Evolutionary conservation across 2,113 vertebrate genomes (phyloP).

Genomic region (Dicerorhinus sumatrensis): DNA sequence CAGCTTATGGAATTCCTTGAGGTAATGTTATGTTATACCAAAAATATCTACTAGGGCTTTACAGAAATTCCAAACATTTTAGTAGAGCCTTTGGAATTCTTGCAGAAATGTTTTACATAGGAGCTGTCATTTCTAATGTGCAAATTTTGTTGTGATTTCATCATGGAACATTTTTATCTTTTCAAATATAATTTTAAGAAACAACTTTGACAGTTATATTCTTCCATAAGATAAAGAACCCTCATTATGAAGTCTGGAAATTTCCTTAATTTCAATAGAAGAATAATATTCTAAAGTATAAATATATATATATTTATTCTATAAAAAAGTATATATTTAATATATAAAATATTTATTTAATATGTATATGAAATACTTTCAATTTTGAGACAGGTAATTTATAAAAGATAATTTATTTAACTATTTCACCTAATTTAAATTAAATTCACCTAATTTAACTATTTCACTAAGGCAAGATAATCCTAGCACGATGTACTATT

Average conservation of each 20-base stretch:
- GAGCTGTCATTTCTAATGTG: slow-evolving; percentile 56
- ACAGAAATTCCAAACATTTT: slow-evolving; percentile 72
- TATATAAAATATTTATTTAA: neutral
- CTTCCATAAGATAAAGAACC: neutral
- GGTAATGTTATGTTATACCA: slow-evolving; percentile 81
- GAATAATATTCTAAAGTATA: neutral
- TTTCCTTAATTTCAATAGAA: neutral
- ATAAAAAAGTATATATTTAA: neutral
- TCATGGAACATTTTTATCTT: slow-evolving; percentile 35
- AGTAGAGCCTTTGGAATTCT: slow-evolving; percentile 58
- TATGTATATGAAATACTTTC: neutral
- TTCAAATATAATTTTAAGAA: slow-evolving; percentile 48
- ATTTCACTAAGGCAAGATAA: neutral
- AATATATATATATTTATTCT: neutral
- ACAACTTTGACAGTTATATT: neutral
- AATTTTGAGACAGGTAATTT: neutral
- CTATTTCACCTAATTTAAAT: neutral
- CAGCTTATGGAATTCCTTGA: slow-evolving; percentile 79
- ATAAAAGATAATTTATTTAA: neutral
- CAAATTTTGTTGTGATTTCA: slow-evolving; percentile 33
- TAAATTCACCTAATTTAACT: slow-evolving; percentile 7
- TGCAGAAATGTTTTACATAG: slow-evolving; percentile 34
- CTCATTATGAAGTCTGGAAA: neutral
- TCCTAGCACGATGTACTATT: neutral
- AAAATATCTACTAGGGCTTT: slow-evolving; percentile 79